Conservation (phyloP, 2,888 invertebrate genomes). For the Leptinotarsa rubiginosa region DNA sequence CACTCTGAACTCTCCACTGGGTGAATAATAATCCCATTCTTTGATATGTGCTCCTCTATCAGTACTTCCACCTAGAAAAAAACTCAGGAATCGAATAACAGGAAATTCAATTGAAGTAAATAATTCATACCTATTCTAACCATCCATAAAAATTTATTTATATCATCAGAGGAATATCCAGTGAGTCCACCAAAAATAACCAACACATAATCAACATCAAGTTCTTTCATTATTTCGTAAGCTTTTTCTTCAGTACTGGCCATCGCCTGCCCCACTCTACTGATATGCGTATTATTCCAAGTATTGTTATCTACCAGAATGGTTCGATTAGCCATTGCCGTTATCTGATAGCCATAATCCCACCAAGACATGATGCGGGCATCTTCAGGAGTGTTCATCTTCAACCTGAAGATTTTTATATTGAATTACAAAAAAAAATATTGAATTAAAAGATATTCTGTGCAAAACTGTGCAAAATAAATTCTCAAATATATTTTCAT, state of each 20-base stretch:
- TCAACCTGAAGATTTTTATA: constrained; percentile 8
- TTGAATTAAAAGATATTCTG: background rate
- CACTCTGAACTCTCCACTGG: constrained; percentile 94
- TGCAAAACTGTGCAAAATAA: background rate
- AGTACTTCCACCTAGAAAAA: constrained; percentile 84
- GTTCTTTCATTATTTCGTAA: constrained; percentile 96
- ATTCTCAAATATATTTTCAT: background rate
- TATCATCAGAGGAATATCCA: constrained; percentile 98
- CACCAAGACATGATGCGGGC: constrained; percentile 99
- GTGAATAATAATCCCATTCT: constrained; percentile 96
- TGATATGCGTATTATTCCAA: constrained; percentile 99
- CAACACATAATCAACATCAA: constrained; percentile 97
- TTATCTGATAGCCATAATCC: constrained; percentile 99
- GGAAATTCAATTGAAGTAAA: background rate
- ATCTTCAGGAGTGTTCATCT: constrained; percentile 88
- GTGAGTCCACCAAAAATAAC: constrained; percentile 99
- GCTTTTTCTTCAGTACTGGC: constrained; percentile 96
- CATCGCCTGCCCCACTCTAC: constrained; percentile 97
- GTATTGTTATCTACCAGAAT: constrained; percentile 99
- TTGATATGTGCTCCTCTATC: constrained; percentile 94
- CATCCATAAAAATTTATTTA: constrained; percentile 99
- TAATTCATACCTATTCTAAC: constrained; percentile 75
- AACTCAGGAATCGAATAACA: background rate
- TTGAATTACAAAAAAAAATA: background rate
- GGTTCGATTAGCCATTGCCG: constrained; percentile 97